phyloP scores from a whole-genome alignment of 2,888 invertebrate genomes.

The Quadroppia sp. region DNA sequence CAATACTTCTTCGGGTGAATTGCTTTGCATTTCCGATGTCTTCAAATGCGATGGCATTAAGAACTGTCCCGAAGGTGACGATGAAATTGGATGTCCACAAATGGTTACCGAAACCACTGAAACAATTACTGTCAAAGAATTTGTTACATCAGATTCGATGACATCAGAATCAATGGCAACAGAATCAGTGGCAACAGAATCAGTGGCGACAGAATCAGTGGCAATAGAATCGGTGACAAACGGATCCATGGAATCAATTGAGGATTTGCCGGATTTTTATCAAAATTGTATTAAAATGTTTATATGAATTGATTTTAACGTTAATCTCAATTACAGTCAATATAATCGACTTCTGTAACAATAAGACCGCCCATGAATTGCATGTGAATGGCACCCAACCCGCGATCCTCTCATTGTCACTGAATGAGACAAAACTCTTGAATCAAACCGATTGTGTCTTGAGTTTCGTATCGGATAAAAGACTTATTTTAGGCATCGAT shows the following conservation, averaged over 20 bases:
- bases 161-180: too few species aligned
- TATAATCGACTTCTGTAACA: neutral
- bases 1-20: neutral
- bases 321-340: slow-evolving; percentile 1
- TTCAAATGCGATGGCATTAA: neutral
- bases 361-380: neutral
- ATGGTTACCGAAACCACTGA: neutral
- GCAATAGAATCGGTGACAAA: too few species aligned
- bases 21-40: neutral
- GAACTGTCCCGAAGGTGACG: neutral
- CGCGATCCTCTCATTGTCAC: neutral
- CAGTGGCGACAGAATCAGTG: too few species aligned
- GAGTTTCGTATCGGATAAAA: neutral
- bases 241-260: too few species aligned
- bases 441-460: slow-evolving; percentile 2
- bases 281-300: too few species aligned
- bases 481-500: neutral
- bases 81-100: neutral
- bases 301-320: too few species aligned
- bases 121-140: neutral
- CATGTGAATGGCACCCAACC: neutral
- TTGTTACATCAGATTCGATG: neutral
- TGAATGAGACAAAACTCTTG: neutral
- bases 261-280: too few species aligned
- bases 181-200: too few species aligned